Evolutionary conservation across 2,797 vertebrate species (phyloP).

Genomic region (Notamacropus eugenii): DNA sequence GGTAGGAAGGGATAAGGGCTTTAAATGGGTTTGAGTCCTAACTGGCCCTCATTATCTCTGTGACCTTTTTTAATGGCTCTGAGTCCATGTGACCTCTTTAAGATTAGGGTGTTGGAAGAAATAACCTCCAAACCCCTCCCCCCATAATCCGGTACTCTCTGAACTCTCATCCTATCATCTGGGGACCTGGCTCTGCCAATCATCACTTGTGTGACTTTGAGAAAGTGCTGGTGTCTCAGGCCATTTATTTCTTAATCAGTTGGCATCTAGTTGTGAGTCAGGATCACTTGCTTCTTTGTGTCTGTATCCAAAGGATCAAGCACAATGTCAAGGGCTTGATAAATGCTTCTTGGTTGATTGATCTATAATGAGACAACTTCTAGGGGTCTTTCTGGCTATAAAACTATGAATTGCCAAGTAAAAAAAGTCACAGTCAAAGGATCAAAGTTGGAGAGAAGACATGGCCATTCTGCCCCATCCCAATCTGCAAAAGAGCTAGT

Average conservation of each 20-base stretch:
- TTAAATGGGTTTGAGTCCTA: not conserved
- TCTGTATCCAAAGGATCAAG: not conserved
- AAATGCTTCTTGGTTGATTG: not conserved
- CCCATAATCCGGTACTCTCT: not conserved
- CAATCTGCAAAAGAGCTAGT: constrained; percentile 80
- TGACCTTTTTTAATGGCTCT: not conserved
- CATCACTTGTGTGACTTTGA: not conserved
- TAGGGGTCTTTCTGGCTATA: not conserved
- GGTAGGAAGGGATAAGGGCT: not conserved
- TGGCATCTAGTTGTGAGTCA: not conserved
- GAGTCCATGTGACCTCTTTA: not conserved
- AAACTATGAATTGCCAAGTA: not conserved
- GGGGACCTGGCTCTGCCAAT: not conserved
- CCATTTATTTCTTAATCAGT: not conserved
- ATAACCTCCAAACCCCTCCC: not conserved
- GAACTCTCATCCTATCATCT: not conserved
- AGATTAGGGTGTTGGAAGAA: not conserved
- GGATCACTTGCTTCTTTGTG: not conserved
- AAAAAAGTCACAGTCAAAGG: constrained; percentile 61
- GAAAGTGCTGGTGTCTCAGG: not conserved
- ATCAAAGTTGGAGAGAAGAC: constrained; percentile 73
- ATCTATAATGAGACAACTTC: not conserved
- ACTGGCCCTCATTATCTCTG: not conserved
- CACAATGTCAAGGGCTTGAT: not conserved
- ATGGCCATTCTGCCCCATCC: constrained; percentile 76